phyloP scores from a whole-genome alignment of 2,888 invertebrate genomes.

The Temnothorax rugatulus region DNA sequence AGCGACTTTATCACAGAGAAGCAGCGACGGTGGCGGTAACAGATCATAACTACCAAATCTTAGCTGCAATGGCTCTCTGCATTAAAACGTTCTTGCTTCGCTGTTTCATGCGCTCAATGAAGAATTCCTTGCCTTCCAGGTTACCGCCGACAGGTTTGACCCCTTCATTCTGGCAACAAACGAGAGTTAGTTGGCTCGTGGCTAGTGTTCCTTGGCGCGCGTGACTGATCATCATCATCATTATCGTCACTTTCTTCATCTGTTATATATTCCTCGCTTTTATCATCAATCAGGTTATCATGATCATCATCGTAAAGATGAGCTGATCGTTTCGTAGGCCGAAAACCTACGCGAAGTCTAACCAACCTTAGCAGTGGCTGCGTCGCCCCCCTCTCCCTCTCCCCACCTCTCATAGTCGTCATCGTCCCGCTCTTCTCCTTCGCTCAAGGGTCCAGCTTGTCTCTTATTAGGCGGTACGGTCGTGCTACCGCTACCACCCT shows the following conservation, averaged over 20 bases:
- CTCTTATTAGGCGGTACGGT: slow-evolving; percentile 83
- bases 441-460: slow-evolving; percentile 88
- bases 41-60: slow-evolving; percentile 79
- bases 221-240: slow-evolving; percentile 76
- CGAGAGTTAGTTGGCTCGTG: slow-evolving; percentile 80
- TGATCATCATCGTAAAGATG: slow-evolving; percentile 70
- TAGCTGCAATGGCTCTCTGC: slow-evolving; percentile 82
- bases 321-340: slow-evolving; percentile 63
- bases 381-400: slow-evolving; percentile 78
- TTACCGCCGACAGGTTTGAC: slow-evolving; percentile 76
- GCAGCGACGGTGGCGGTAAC: slow-evolving; percentile 65
- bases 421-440: slow-evolving; percentile 88
- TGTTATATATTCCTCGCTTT: slow-evolving; percentile 53
- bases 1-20: slow-evolving; percentile 74
- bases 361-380: slow-evolving; percentile 82
- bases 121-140: slow-evolving; percentile 81
- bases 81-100: slow-evolving; percentile 84
- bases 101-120: slow-evolving; percentile 84
- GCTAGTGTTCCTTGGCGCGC: slow-evolving; percentile 65
- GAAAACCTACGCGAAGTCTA: slow-evolving; percentile 78
- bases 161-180: slow-evolving; percentile 82
- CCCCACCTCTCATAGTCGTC: slow-evolving; percentile 85
- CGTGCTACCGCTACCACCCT: slow-evolving; percentile 71
- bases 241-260: slow-evolving; percentile 62
- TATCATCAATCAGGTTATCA: slow-evolving; percentile 72